Evolutionary conservation across 2,113 vertebrate genomes (phyloP), one percentile per base, ranked within the genome.

Genomic region (Glaucomys volans): DNA sequence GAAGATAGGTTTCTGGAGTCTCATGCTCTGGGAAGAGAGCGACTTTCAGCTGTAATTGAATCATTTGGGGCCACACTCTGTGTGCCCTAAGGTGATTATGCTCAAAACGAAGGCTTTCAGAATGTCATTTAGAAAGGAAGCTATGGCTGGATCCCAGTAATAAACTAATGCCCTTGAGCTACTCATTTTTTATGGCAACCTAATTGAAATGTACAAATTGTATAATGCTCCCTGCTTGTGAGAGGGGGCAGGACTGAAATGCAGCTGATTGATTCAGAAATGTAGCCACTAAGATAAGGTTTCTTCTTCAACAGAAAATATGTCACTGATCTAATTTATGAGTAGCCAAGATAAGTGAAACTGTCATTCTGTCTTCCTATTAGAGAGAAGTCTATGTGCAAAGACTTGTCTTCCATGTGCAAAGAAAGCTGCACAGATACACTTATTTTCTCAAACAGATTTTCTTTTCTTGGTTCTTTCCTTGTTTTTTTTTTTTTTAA

Each of bases 51-150:
- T 84, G 20, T 98, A 98, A 98, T 97, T 98, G 98, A 98, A 98
- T 98, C 97, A 98, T 96, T 66, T 80, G 67, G 96, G 97, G 83
- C 95, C 98, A 97, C 88, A 94, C 74, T 98, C 96, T 86, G 97
- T 93, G 97, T 96, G 95, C 95, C 98, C 97, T 98, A 96, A 97
- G 97, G 98, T 98, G 98, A 98, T 98, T 98, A 98, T 92, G 96
- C 94, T 97, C 95, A 95, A 98, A 98, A 98, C 71, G 96, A 97
- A 98, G 97, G 98, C 97, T 98, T 98, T 98, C 98, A 98, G 97
- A 98, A 98, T 95, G 97, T 97, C 98, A 98, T 98, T 98, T 98
- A 97, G 97, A 96, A 98, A 98, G 97, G 97, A 98, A 98, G 98
- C 98, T 97, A 97, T 97, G 98, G 97, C 98, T 98, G 97, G 98